A percentile compares a stretch with the other conserved stretches of the same genome.
Evolutionary conservation across 2,113 vertebrate genomes (phyloP).

Genomic region (Pipra filicauda): DNA sequence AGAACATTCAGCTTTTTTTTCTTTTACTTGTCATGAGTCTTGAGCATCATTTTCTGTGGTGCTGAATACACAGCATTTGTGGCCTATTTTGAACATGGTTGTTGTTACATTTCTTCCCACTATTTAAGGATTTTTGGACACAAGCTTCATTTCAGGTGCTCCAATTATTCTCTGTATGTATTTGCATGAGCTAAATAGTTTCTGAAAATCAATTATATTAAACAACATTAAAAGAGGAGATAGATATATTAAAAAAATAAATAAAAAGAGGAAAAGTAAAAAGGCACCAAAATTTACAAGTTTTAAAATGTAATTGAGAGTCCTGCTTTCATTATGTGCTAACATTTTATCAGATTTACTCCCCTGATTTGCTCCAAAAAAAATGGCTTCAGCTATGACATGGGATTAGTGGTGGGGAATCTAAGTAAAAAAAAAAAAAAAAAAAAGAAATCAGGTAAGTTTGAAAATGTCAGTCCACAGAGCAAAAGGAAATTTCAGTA

Average conservation of each 20-base stretch:
- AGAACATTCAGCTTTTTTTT: background rate
- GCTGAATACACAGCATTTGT: slow-evolving; percentile 26
- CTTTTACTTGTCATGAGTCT: background rate
- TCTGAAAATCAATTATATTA: slow-evolving; percentile 52
- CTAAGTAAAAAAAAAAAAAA: background rate
- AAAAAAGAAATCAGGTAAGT: background rate
- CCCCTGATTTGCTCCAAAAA: background rate
- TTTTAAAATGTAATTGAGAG: background rate
- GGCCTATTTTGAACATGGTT: slow-evolving; percentile 22
- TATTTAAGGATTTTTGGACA: background rate
- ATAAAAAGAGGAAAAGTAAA: background rate
- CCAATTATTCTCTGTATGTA: slow-evolving; percentile 54
- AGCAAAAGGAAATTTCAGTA: background rate
- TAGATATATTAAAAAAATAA: background rate
- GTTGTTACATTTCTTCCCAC: background rate
- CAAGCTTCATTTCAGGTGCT: slow-evolving; percentile 40
- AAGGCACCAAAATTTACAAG: background rate
- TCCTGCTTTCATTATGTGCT: background rate
- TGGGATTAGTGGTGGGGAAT: background rate
- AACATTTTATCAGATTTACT: background rate
- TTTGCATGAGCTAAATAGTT: slow-evolving; percentile 37
- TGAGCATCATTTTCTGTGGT: slow-evolving; percentile 54
- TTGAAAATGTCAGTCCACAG: background rate
- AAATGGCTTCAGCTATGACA: background rate
- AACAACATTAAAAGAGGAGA: background rate